phyloP scores from a whole-genome alignment of 2,888 invertebrate species.

The Yponomeuta evonymella region DNA sequence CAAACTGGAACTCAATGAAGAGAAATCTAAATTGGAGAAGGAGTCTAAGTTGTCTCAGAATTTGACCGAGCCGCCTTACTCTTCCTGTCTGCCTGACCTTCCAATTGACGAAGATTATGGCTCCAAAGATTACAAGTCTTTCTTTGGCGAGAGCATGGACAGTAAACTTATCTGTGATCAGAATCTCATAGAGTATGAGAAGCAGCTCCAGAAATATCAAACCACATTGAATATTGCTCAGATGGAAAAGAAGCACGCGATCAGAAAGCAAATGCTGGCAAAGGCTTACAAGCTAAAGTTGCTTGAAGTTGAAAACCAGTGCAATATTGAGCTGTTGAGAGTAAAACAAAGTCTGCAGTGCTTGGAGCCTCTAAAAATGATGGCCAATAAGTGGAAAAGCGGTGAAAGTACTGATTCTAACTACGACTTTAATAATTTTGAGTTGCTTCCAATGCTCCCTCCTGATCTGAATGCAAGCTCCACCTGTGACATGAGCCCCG shows the following conservation, averaged over 20 bases:
- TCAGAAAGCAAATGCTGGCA: conserved; percentile 64
- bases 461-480: conserved; percentile 45
- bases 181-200: conserved; percentile 62
- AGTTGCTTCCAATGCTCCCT: conserved; percentile 49
- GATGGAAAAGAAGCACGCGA: conserved; percentile 64
- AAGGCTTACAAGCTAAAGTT: conserved; percentile 63
- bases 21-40: conserved; percentile 51
- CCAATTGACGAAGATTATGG: conserved; percentile 20
- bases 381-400: conserved; percentile 58
- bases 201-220: conserved; percentile 63
- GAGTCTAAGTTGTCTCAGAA: conserved; percentile 25
- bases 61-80: background rate
- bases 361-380: conserved; percentile 59
- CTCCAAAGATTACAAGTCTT: conserved; percentile 24
- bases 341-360: conserved; percentile 68
- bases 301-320: conserved; percentile 67
- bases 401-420: conserved; percentile 31
- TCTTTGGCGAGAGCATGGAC: conserved; percentile 46
- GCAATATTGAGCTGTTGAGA: conserved; percentile 61
- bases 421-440: conserved; percentile 49
- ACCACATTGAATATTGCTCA: conserved; percentile 64
- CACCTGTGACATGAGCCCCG: conserved; percentile 36
- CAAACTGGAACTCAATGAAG: conserved; percentile 55
- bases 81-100: background rate
- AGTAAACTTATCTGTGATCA: conserved; percentile 55